A percentile compares a stretch with the other conserved stretches of the same genome.
Evolutionary conservation across 2,113 vertebrate genomes (phyloP).

Genomic region (Hepsetus odoe): DNA sequence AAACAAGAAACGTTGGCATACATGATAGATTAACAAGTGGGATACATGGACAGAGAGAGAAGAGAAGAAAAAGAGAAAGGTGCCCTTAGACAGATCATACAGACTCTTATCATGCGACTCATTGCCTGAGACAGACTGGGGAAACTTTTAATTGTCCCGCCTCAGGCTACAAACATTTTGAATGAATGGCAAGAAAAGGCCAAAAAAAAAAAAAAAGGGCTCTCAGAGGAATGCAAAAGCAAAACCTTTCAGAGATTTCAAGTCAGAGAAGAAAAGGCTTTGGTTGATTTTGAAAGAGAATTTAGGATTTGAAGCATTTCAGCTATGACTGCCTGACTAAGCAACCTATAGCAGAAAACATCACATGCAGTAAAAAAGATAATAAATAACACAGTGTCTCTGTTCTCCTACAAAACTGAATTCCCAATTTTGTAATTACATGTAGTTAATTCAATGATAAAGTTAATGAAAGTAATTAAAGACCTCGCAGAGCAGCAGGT

Average conservation of each 20-base stretch:
- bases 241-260: constrained; percentile 22
- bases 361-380: not conserved
- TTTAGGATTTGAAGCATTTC: constrained; percentile 23
- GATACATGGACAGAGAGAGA: constrained; percentile 12
- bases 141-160: constrained; percentile 60
- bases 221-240: constrained; percentile 28
- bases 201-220: not conserved
- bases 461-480: not conserved
- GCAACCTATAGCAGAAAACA: not conserved
- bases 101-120: constrained; percentile 55
- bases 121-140: constrained; percentile 51
- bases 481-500: constrained; percentile 97
- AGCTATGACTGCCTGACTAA: constrained; percentile 4
- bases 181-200: constrained; percentile 25
- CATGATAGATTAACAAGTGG: constrained; percentile 2
- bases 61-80: constrained; percentile 5
- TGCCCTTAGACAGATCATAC: constrained; percentile 33
- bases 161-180: constrained; percentile 37
- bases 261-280: constrained; percentile 28
- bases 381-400: too few species aligned
- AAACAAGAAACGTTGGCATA: not conserved
- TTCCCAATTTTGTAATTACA: too few species aligned
- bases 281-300: constrained; percentile 36
- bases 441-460: not conserved
- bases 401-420: not conserved